Evolutionary conservation across 2,797 vertebrate species (phyloP).

Genomic region (Telmatherina bonti): DNA sequence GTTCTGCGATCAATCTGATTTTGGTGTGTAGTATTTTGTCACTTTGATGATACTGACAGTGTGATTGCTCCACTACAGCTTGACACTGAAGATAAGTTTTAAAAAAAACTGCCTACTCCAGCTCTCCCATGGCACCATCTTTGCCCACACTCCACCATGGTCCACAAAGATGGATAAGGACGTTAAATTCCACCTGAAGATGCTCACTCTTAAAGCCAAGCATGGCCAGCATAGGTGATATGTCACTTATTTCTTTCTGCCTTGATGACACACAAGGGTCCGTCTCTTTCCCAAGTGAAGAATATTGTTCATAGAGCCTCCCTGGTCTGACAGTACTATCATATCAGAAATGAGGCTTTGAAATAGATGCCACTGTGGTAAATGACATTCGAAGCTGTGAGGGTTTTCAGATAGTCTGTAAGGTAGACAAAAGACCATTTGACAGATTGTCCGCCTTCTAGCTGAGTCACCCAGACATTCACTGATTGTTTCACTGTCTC

Average conservation of each 20-base stretch:
- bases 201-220: conserved; percentile 38
- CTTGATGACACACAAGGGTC: conserved; percentile 44
- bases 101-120: conserved; percentile 21
- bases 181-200: conserved; percentile 43
- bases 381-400: conserved; percentile 58
- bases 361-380: conserved; percentile 43
- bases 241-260: conserved; percentile 55
- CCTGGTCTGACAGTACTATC: conserved; percentile 50
- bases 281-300: conserved; percentile 50
- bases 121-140: conserved; percentile 29
- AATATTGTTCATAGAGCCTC: conserved; percentile 38
- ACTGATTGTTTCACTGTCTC: conserved; percentile 29
- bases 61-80: conserved; percentile 37
- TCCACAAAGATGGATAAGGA: conserved; percentile 46
- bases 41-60: conserved; percentile 44
- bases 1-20: conserved; percentile 29
- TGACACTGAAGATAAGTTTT: conserved; percentile 37
- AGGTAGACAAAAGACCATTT: conserved; percentile 51
- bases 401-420: conserved; percentile 37
- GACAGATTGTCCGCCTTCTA: conserved; percentile 41
- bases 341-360: conserved; percentile 55
- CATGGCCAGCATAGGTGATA: conserved; percentile 33
- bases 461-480: conserved; percentile 47
- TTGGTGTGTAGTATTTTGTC: conserved; percentile 33
- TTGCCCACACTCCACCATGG: conserved; percentile 24